A percentile compares a stretch with the other conserved stretches of the same genome.
Conservation (phyloP, 2,888 invertebrate genomes). For the Ochlodes sylvanus region DNA sequence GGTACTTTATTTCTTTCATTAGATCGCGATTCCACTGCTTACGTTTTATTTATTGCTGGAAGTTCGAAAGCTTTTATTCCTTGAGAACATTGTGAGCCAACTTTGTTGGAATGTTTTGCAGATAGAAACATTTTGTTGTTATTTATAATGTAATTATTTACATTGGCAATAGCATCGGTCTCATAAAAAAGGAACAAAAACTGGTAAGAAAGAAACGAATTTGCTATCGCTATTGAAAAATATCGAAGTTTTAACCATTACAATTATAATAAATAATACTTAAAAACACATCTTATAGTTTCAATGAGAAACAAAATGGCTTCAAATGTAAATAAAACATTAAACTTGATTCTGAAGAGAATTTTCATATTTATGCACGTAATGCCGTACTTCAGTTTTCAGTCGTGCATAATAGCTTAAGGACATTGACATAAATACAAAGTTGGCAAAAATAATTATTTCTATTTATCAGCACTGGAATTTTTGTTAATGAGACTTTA, state of each 20-base stretch:
- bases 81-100: slow-evolving; percentile 36
- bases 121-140: slow-evolving; percentile 27
- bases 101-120: slow-evolving; percentile 33
- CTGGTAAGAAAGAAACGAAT: not conserved
- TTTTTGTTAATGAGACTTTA: no score
- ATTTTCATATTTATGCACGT: no score
- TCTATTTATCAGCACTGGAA: no score
- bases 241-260: not conserved
- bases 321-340: no score
- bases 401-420: no score
- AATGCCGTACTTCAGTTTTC: no score
- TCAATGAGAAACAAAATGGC: no score
- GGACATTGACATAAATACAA: no score
- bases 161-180: not conserved
- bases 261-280: no score
- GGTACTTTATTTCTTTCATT: slow-evolving; percentile 69
- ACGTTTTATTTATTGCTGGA: slow-evolving; percentile 60
- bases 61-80: slow-evolving; percentile 50
- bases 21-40: slow-evolving; percentile 57
- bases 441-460: no score
- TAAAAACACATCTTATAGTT: no score
- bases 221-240: not conserved
- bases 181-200: not conserved
- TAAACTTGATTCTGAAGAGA: no score
- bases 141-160: slow-evolving; percentile 33